A percentile compares a stretch with the other conserved stretches of the same genome.
Evolutionary conservation across 2,113 vertebrate genomes (phyloP).

Genomic region (Rhinopomastus cyanomelas): DNA sequence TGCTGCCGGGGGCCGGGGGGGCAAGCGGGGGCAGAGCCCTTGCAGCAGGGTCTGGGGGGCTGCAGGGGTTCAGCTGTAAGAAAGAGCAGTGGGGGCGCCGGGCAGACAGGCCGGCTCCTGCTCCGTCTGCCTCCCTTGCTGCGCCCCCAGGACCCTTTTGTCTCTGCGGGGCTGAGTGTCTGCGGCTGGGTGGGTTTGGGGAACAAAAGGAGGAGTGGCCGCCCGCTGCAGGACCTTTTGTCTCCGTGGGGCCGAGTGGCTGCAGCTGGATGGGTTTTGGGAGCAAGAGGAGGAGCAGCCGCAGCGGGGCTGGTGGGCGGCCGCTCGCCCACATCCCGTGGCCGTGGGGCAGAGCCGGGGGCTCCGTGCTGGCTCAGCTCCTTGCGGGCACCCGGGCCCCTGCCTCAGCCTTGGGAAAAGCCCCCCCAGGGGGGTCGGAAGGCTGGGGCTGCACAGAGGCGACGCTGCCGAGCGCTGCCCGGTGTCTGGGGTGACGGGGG

Average conservation of each 20-base stretch:
- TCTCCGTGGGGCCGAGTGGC: background rate
- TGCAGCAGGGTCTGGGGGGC: background rate
- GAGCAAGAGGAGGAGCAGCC: background rate
- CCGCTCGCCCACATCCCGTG: rapidly evolving
- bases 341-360: background rate
- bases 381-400: rapidly evolving
- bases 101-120: background rate
- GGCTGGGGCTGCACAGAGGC: background rate
- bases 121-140: background rate
- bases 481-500: rapidly evolving
- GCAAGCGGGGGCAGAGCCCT: background rate
- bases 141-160: background rate
- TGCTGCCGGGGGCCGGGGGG: background rate
- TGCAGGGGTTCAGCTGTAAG: background rate
- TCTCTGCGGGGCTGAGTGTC: background rate
- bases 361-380: background rate
- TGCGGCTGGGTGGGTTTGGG: too few relatives aligned
- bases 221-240: background rate
- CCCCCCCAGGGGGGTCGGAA: background rate
- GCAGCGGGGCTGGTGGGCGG: rapidly evolving
- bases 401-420: background rate
- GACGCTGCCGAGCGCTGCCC: background rate
- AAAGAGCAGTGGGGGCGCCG: background rate
- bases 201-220: background rate
- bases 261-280: too few relatives aligned